Conservation (phyloP, 2,113 vertebrate genomes). For the Megaceryle maxima region DNA sequence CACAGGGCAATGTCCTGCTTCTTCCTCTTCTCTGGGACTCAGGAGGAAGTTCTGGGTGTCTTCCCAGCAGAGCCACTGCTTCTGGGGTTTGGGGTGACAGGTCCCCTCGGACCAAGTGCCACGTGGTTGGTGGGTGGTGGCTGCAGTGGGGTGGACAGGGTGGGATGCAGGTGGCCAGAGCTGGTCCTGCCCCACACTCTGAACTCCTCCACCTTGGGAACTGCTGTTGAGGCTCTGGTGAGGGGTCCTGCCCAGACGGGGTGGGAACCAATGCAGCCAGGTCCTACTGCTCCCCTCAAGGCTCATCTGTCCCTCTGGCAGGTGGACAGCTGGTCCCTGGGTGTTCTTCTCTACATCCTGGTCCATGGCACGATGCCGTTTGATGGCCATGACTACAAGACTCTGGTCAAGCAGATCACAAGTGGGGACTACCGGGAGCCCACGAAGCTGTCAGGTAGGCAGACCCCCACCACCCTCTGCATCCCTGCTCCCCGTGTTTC, state of each 20-base stretch:
- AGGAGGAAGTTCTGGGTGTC: rapidly evolving
- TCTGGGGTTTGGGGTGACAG: neutral
- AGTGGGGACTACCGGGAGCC: constrained; percentile 89
- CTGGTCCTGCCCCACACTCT: rapidly evolving
- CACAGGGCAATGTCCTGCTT: rapidly evolving
- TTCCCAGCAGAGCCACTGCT: neutral
- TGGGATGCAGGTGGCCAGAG: neutral
- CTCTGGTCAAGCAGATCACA: constrained; percentile 91
- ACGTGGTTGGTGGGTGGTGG: rapidly evolving
- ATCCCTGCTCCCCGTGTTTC: rapidly evolving
- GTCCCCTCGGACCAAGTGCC: rapidly evolving
- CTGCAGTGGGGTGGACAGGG: rapidly evolving
- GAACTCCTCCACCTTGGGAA: rapidly evolving
- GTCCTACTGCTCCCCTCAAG: neutral
- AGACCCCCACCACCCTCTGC: neutral
- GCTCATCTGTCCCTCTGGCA: constrained; percentile 43
- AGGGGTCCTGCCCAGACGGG: neutral
- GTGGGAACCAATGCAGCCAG: rapidly evolving
- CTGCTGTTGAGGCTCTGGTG: neutral
- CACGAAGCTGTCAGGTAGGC: constrained; percentile 85
- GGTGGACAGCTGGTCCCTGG: constrained; percentile 98
- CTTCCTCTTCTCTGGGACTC: rapidly evolving
- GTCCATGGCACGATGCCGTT: constrained; percentile 96
- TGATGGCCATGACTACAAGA: constrained; percentile 89
- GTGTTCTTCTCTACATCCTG: constrained; percentile 92